Evolutionary conservation across 2,888 invertebrate genomes (phyloP).

Genomic region (Ceratothoa steindachneri): DNA sequence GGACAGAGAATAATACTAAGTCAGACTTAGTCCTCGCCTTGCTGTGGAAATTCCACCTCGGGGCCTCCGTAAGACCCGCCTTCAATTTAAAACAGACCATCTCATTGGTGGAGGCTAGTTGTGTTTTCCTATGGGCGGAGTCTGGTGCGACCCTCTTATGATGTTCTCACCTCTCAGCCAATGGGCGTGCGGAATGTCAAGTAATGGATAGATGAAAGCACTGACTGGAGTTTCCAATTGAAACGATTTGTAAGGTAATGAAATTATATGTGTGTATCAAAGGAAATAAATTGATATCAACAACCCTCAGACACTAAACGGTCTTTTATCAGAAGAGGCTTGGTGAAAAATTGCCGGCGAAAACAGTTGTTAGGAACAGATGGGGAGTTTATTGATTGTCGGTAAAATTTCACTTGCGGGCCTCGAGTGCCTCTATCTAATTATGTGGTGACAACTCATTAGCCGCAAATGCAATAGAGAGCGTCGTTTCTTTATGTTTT

Average conservation of each 20-base stretch:
- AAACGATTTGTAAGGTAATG: constrained; percentile 48
- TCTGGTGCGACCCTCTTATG: background rate
- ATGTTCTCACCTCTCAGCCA: constrained; percentile 31
- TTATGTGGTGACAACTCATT: constrained; percentile 43
- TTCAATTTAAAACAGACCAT: constrained; percentile 4
- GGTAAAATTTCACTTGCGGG: constrained; percentile 18
- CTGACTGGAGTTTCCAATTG: constrained; percentile 47
- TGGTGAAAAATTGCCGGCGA: constrained; percentile 42
- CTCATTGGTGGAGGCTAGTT: background rate
- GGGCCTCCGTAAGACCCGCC: constrained; percentile 18
- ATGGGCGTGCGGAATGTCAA: constrained; percentile 32
- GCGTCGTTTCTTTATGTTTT: constrained; percentile 4
- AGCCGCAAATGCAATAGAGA: constrained; percentile 12
- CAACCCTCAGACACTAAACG: constrained; percentile 47
- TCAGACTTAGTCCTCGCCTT: background rate
- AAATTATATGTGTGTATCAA: constrained; percentile 48
- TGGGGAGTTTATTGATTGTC: constrained; percentile 27
- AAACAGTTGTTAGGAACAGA: constrained; percentile 46
- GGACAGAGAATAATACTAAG: constrained; percentile 13
- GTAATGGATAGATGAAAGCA: constrained; percentile 48
- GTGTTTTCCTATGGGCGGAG: constrained; percentile 7
- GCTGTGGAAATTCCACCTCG: constrained; percentile 1
- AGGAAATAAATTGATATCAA: constrained; percentile 48
- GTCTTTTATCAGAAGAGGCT: constrained; percentile 43
- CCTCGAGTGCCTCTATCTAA: constrained; percentile 23